These are phyloP conservation scores for Thunnus thynnus DNA, from an alignment of 2,113 vertebrate genomes.

Conservation along the genomic window DNA sequence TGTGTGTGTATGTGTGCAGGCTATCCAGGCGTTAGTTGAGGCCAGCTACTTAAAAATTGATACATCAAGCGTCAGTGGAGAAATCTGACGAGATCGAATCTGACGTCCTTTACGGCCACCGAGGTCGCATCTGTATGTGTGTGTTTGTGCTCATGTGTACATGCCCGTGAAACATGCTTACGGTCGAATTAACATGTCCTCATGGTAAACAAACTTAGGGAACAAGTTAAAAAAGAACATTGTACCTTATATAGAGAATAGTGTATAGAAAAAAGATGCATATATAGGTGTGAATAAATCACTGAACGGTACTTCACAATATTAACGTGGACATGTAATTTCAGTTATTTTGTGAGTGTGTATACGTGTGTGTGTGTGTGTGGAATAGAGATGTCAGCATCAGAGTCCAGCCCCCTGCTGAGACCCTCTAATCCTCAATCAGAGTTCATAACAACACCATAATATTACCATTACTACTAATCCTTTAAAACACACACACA, in stretches of 20 bases:
- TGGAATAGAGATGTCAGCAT: constrained; percentile 61
- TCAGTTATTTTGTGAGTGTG: background rate
- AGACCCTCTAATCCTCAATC: constrained; percentile 59
- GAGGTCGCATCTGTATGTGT: constrained; percentile 60
- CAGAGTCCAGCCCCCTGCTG: constrained; percentile 43
- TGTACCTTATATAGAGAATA: background rate
- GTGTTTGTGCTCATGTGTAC: constrained; percentile 67
- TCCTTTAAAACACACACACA: constrained; percentile 35
- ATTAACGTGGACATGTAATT: constrained; percentile 1
- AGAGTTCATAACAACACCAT: constrained; percentile 53
- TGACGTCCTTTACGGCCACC: constrained; percentile 72
- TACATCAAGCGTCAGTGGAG: constrained; percentile 80
- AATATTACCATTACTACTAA: constrained; percentile 56
- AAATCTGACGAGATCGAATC: constrained; percentile 78
- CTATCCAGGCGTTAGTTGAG: constrained; percentile 57
- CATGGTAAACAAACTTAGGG: constrained; percentile 50
- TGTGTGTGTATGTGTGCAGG: constrained; percentile 29
- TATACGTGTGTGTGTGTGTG: constrained; percentile 30
- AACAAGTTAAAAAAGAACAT: background rate
- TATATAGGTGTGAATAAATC: background rate
- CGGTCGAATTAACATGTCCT: constrained; percentile 38
- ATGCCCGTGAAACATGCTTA: constrained; percentile 60
- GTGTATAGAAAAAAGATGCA: background rate
- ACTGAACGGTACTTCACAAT: background rate
- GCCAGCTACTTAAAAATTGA: constrained; percentile 84